Conservation (phyloP, 2,113 vertebrate species). For the Glaucomys volans region DNA sequence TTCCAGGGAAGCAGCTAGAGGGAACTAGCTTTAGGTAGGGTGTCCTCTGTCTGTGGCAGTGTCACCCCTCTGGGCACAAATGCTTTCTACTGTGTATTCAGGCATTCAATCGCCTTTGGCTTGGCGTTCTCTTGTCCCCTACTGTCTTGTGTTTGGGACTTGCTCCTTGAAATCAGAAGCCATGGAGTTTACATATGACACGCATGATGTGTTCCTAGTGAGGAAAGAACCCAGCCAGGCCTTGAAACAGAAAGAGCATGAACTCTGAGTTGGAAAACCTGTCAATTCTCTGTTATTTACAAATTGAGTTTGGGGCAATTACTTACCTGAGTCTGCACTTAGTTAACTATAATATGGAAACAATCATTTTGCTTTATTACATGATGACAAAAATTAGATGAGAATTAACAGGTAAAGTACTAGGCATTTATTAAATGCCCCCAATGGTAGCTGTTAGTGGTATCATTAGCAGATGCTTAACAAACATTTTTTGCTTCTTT, state of each 20-base stretch:
- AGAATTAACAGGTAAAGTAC: neutral
- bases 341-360: neutral
- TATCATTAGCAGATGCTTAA: neutral
- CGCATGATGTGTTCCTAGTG: neutral
- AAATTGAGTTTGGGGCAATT: neutral
- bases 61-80: neutral
- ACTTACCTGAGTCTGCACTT: neutral
- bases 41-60: neutral
- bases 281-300: neutral
- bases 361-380: neutral
- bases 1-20: neutral
- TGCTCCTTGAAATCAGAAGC: neutral
- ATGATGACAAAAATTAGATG: neutral
- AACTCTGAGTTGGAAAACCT: neutral
- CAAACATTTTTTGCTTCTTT: conserved; percentile 13
- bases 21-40: neutral
- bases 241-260: neutral
- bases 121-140: neutral
- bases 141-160: neutral
- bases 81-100: neutral
- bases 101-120: neutral
- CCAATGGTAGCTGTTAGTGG: neutral
- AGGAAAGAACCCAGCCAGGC: neutral
- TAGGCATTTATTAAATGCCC: neutral
- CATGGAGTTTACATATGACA: neutral